Evolutionary conservation across 2,888 invertebrate species (phyloP).

Genomic region (Rhabditoides inermis): DNA sequence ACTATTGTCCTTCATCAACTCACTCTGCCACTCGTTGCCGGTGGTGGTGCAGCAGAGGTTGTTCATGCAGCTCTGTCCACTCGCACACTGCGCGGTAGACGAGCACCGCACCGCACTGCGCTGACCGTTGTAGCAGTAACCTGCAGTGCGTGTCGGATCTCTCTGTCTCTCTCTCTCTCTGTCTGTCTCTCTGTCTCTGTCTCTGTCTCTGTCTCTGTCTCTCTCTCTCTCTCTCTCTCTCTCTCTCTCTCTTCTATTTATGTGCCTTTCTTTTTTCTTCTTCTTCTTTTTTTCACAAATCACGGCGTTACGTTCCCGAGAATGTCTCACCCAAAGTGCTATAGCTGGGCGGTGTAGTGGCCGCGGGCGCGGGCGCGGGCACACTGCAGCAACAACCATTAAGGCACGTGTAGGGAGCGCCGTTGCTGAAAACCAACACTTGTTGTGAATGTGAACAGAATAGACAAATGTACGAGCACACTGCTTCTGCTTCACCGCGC

Average conservation of each 20-base stretch:
- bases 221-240: neutral
- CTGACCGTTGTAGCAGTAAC: conserved; percentile 43
- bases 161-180: neutral
- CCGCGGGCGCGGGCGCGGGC: conserved; percentile 8
- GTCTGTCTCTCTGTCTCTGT: neutral
- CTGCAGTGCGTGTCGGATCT: conserved; percentile 11
- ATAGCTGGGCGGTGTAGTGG: conserved; percentile 9
- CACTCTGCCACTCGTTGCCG: conserved; percentile 38
- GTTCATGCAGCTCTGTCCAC: conserved; percentile 40
- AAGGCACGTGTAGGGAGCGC: conserved; percentile 36
- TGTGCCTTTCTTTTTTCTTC: too few relatives aligned
- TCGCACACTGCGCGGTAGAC: conserved; percentile 35
- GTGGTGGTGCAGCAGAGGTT: conserved; percentile 46
- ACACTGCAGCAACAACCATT: conserved; percentile 41
- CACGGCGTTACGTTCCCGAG: neutral
- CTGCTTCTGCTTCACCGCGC: too few relatives aligned
- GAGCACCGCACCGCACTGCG: conserved; percentile 39
- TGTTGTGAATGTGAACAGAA: neutral
- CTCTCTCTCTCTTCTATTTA: neutral
- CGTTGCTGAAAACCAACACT: conserved; percentile 4
- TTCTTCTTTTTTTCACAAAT: neutral
- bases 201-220: neutral
- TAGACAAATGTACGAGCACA: conserved; percentile 11
- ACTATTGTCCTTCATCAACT: conserved; percentile 3
- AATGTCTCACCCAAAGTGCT: conserved; percentile 13